These are phyloP conservation scores for Melanargia galathea DNA, from an alignment of 2,888 invertebrate species.

Conservation along the genomic window DNA sequence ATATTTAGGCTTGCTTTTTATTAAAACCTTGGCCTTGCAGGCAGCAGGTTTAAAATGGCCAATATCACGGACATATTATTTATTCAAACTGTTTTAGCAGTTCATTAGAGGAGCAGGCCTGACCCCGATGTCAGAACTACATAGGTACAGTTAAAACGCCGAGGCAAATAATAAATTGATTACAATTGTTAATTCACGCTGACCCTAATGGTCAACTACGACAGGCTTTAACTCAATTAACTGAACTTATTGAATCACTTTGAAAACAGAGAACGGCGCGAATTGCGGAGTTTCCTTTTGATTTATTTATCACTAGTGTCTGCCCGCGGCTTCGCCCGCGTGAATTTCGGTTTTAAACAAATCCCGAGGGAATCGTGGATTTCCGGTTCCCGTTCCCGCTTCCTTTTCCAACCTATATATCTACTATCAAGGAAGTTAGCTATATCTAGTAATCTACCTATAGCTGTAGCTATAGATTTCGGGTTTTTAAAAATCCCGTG, in stretches of 20 bases:
- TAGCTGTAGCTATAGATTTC: too few species aligned
- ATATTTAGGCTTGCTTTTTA: too few species aligned
- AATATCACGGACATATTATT: constrained; percentile 3
- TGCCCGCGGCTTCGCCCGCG: too few species aligned
- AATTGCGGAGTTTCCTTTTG: constrained; percentile 25
- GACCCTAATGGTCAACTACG: constrained; percentile 39
- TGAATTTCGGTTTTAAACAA: too few species aligned
- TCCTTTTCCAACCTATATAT: too few species aligned
- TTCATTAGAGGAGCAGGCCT: constrained; percentile 17
- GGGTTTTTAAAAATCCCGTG: too few species aligned
- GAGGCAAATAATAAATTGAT: constrained; percentile 37
- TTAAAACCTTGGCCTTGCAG: background rate
- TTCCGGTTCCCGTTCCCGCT: too few species aligned
- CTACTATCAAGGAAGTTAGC: too few species aligned
- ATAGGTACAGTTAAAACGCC: constrained; percentile 29
- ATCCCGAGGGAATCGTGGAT: too few species aligned
- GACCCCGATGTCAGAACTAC: constrained; percentile 28
- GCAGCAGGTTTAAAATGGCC: background rate
- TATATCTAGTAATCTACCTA: too few species aligned
- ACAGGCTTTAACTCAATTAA: constrained; percentile 39
- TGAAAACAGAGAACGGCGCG: constrained; percentile 27
- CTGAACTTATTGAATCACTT: constrained; percentile 37
- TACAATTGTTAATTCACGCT: constrained; percentile 39
- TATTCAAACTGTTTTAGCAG: constrained; percentile 11
- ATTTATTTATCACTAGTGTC: too few species aligned